Conservation (phyloP, 2,113 vertebrate genomes). For the Campylomormyrus numenius region DNA sequence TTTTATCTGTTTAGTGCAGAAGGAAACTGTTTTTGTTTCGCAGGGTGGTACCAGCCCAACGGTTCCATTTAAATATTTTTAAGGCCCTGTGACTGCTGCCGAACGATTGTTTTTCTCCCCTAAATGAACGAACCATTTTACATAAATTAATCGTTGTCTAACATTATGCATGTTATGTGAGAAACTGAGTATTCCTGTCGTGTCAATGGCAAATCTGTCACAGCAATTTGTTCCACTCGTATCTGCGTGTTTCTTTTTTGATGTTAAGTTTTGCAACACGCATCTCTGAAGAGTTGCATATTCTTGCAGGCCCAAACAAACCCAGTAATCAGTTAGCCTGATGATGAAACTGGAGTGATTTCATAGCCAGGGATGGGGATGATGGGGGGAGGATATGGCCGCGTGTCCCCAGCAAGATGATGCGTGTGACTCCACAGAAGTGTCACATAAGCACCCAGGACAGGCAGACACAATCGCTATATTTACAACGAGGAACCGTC, state of each 20-base stretch:
- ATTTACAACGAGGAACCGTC: slow-evolving; percentile 65
- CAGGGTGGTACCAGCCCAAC: slow-evolving; percentile 35
- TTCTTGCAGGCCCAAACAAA: neutral
- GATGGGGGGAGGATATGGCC: neutral
- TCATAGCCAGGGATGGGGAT: slow-evolving; percentile 36
- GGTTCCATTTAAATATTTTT: slow-evolving; percentile 29
- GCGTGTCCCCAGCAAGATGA: slow-evolving; percentile 32
- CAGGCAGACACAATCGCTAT: slow-evolving; percentile 65
- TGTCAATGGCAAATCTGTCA: neutral
- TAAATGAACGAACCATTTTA: slow-evolving; percentile 2
- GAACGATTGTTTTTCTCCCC: neutral
- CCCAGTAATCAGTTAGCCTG: neutral
- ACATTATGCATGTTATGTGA: neutral
- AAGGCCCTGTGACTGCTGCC: slow-evolving; percentile 39
- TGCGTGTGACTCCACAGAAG: slow-evolving; percentile 69
- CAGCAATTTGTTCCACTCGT: neutral
- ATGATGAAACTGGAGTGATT: slow-evolving; percentile 66
- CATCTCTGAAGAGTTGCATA: neutral
- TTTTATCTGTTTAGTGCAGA: slow-evolving; percentile 45
- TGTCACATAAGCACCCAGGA: slow-evolving; percentile 72
- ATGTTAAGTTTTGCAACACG: neutral
- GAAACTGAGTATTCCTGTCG: neutral
- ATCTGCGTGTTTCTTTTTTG: neutral
- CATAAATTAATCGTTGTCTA: slow-evolving; percentile 14
- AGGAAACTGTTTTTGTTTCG: slow-evolving; percentile 28